These are phyloP conservation scores for Lutjanus argentimaculatus DNA, from an alignment of 2,797 vertebrate genomes.

Conservation along the genomic window DNA sequence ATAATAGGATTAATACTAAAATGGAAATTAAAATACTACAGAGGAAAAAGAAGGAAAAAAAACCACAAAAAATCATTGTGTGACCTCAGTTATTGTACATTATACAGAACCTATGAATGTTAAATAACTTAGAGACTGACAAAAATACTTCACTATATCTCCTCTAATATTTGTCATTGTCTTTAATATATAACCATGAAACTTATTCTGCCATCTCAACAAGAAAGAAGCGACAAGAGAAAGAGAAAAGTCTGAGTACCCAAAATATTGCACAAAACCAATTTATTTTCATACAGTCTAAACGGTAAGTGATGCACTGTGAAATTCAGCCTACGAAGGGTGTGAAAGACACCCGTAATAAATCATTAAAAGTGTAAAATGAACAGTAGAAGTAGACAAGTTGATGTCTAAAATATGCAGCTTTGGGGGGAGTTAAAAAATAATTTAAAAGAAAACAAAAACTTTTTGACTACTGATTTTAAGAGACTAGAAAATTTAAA, in stretches of 20 bases:
- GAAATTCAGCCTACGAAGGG: slow-evolving; percentile 1
- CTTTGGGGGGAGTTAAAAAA: not conserved
- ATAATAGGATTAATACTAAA: not conserved
- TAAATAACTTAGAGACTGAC: not conserved
- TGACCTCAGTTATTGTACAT: not conserved
- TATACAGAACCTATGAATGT: not conserved
- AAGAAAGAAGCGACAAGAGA: not conserved
- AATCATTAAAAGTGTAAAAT: slow-evolving; percentile 10
- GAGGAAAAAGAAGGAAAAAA: no score
- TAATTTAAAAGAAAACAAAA: not conserved
- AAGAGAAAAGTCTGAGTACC: not conserved
- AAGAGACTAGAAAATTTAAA: not conserved
- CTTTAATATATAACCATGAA: not conserved
- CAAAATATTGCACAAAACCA: not conserved
- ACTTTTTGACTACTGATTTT: not conserved
- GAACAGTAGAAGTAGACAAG: not conserved
- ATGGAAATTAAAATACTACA: not conserved
- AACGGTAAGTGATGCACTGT: slow-evolving; percentile 13
- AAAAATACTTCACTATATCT: not conserved
- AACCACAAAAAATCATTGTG: not conserved
- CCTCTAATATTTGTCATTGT: not conserved
- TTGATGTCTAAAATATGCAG: slow-evolving; percentile 1
- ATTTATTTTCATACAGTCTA: not conserved
- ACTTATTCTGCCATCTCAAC: not conserved
- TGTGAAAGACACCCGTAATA: slow-evolving; percentile 12